Evolutionary conservation across 2,113 vertebrate genomes (phyloP).

Genomic region (Mugil cephalus): DNA sequence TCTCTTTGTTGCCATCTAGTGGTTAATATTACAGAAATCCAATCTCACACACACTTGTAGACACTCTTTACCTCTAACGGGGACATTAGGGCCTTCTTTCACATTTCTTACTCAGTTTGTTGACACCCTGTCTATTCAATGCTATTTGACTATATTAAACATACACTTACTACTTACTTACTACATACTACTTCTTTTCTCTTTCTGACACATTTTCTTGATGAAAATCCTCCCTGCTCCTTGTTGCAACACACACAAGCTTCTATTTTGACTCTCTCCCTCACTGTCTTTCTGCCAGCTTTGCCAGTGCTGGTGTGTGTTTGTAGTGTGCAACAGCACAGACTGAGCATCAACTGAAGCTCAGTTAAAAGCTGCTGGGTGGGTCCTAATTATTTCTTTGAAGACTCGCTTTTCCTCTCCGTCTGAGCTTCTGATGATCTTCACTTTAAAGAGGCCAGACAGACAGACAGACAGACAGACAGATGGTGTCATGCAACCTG

Average conservation of each 20-base stretch:
- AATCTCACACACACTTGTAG: slow-evolving; percentile 7
- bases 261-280: slow-evolving; percentile 1
- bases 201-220: background rate
- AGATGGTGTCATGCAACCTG: slow-evolving; percentile 32
- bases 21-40: slow-evolving; percentile 49
- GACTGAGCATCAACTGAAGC: slow-evolving; percentile 50
- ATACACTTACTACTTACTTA: no score
- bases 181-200: background rate
- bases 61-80: background rate
- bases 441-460: slow-evolving; percentile 69
- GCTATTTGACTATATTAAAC: slow-evolving; percentile 8
- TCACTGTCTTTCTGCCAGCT: slow-evolving; percentile 8
- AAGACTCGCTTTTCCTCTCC: slow-evolving; percentile 74
- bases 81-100: background rate
- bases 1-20: slow-evolving; percentile 82
- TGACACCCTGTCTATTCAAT: background rate
- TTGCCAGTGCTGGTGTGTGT: slow-evolving; percentile 33
- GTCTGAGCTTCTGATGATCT: slow-evolving; percentile 71
- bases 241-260: background rate
- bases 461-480: slow-evolving; percentile 38
- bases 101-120: background rate
- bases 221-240: background rate
- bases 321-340: slow-evolving; percentile 54
- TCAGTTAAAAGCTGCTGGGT: slow-evolving; percentile 73
- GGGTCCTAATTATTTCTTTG: slow-evolving; percentile 78